Base-by-base conservation (phyloP, 2,113 vertebrate genomes). In the Aspidoscelis tigris region DNA sequence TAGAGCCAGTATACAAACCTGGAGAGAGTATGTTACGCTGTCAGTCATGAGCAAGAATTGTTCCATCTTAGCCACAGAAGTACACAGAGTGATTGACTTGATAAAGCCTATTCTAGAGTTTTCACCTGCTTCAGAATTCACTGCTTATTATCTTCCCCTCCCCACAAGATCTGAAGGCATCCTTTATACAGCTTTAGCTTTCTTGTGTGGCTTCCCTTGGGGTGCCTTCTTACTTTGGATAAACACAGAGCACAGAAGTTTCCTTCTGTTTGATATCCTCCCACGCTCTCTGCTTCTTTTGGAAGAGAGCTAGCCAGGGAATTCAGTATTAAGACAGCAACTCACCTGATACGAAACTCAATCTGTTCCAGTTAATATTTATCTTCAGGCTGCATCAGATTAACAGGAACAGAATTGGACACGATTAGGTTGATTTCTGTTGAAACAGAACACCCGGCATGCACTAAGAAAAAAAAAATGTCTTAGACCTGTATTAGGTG, bases 161-260 rank as follows among this genome's bases (percentile, higher is more conserved):
- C 26, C 55, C 83, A 53, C 39, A 69, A 87, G 86, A 81, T 87
- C 85, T 82, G 70, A 84, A 72, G 72, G 44, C 89, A 83, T 86
- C 77, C 81, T 92, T 91, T 3, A 6, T 81, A 78, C 76, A 80
- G 78, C 50, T 86, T 92, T 90, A 10, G 58, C 91, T 90, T 90
- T 88, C 75, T 92, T 91, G 86, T 88, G 80, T 84, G 89, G 66
- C 69, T 69, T 91, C 92, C 90, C 88, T 83, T 82, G 88, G 88
- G 91, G 83, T 83, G 82, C 91, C 53, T 74, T 94, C 91, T 91
- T 89, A 53, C 77, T 87, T 85, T 80, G 73, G 85, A 92, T 90
- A 93, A 85, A 73, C 75, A 75, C 20, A 70, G 86, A 66, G 90
- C 92, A 79, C 84, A 77, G 0, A 72, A 5, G 78, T 88, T 61